Evolutionary conservation across 2,888 invertebrate genomes (phyloP).

Genomic region (Pammene aurita): DNA sequence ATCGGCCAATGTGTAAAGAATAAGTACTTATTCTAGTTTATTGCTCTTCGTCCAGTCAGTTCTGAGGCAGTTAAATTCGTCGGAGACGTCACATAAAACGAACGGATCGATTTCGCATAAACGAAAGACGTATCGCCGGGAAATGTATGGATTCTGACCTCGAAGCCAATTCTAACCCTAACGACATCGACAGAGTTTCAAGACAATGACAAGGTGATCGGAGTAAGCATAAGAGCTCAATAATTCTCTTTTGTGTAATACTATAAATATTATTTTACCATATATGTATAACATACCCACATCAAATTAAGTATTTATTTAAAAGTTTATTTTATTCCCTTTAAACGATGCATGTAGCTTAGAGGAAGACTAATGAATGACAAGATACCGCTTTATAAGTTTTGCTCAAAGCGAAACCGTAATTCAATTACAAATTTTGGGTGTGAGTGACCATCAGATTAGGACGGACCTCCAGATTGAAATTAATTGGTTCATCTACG

Average conservation of each 20-base stretch:
- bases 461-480: slow-evolving; percentile 69
- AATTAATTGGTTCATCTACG: slow-evolving; percentile 79
- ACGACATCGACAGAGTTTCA: slow-evolving; percentile 2
- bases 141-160: slow-evolving; percentile 64
- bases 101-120: slow-evolving; percentile 81
- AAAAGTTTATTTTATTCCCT: too few relatives aligned
- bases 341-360: not conserved
- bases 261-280: too few relatives aligned
- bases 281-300: too few relatives aligned
- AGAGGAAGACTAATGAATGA: slow-evolving; percentile 9
- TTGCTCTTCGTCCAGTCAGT: slow-evolving; percentile 78
- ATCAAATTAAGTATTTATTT: too few relatives aligned
- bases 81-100: slow-evolving; percentile 80
- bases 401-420: slow-evolving; percentile 67
- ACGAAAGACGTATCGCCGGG: slow-evolving; percentile 76
- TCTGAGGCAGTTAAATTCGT: slow-evolving; percentile 77
- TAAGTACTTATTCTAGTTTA: slow-evolving; percentile 75
- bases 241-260: not conserved
- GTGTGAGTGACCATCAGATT: slow-evolving; percentile 79
- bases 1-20: slow-evolving; percentile 76
- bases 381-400: slow-evolving; percentile 50
- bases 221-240: not conserved
- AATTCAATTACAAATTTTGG: slow-evolving; percentile 74
- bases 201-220: not conserved
- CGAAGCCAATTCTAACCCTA: slow-evolving; percentile 53